Evolutionary conservation across 2,888 invertebrate species (phyloP).

Genomic region (Agriopis aurantiaria): DNA sequence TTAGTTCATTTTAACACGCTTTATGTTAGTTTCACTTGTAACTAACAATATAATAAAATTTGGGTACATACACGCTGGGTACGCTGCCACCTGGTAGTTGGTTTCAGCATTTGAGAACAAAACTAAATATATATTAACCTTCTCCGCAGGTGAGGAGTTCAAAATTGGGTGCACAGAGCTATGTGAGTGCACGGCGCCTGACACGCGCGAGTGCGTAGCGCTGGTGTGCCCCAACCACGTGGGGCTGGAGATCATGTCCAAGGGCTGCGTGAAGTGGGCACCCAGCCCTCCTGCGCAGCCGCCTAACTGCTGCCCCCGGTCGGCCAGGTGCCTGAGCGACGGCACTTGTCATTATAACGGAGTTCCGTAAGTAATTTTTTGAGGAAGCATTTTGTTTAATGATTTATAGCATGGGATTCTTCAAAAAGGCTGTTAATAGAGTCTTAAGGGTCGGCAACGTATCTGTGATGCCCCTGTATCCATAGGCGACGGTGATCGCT

Average conservation of each 20-base stretch:
- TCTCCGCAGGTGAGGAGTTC: slow-evolving; percentile 88
- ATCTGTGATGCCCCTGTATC: too few species aligned
- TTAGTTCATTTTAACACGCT: too few species aligned
- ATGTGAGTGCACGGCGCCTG: slow-evolving; percentile 91
- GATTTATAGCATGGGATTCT: too few species aligned
- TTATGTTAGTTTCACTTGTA: too few species aligned
- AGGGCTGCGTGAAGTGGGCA: slow-evolving; percentile 95
- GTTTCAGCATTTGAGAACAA: too few species aligned
- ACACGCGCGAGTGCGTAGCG: slow-evolving; percentile 90
- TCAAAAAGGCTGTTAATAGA: too few species aligned
- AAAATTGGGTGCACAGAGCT: slow-evolving; percentile 93
- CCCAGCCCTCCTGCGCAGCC: slow-evolving; percentile 91
- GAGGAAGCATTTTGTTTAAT: too few species aligned
- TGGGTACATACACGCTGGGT: too few species aligned
- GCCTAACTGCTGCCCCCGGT: slow-evolving; percentile 93
- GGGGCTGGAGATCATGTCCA: slow-evolving; percentile 93
- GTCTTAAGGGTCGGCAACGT: too few species aligned
- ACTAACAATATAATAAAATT: too few species aligned
- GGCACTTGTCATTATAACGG: slow-evolving; percentile 93
- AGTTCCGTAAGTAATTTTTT: slow-evolving; percentile 71
- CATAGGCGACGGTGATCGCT: too few species aligned
- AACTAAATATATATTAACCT: neutral
- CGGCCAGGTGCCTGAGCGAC: slow-evolving; percentile 92
- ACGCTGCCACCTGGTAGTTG: too few species aligned
- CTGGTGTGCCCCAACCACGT: slow-evolving; percentile 94